Evolutionary conservation across 2,113 vertebrate genomes (phyloP).

Genomic region (Myotis davidii): DNA sequence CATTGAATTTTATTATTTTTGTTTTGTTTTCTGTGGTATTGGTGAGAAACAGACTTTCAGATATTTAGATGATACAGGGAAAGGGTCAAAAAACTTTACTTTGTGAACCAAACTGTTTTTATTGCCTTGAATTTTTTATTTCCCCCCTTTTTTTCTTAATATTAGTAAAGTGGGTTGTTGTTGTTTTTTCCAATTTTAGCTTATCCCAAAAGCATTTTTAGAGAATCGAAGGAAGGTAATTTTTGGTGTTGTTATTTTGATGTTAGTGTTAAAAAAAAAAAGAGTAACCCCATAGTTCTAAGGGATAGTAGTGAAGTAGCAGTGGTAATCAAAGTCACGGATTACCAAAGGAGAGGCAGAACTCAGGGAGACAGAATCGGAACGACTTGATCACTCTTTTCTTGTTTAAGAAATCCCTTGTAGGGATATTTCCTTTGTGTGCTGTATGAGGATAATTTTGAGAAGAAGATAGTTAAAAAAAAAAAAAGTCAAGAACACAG

Average conservation of each 20-base stretch:
- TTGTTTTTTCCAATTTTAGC: background rate
- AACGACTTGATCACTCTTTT: background rate
- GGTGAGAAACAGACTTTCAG: background rate
- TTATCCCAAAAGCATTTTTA: background rate
- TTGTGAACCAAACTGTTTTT: conserved; percentile 10
- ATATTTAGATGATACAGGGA: background rate
- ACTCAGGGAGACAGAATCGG: background rate
- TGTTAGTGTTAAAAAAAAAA: background rate
- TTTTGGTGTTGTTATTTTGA: background rate
- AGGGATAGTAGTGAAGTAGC: background rate
- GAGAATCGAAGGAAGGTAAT: background rate
- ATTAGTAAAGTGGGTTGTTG: background rate
- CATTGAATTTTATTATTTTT: background rate
- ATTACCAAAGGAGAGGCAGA: background rate
- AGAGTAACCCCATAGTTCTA: background rate
- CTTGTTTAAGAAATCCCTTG: background rate
- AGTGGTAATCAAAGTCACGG: background rate
- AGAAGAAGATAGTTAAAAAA: background rate
- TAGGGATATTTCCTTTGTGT: background rate
- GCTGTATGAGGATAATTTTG: background rate
- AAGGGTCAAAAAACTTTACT: background rate
- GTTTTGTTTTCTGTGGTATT: conserved; percentile 22
- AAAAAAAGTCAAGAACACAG: background rate
- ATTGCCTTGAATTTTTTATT: background rate
- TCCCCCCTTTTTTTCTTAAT: background rate